Base-by-base conservation (phyloP, 2,113 vertebrate species). In the Protobothrops mucrosquamatus region DNA sequence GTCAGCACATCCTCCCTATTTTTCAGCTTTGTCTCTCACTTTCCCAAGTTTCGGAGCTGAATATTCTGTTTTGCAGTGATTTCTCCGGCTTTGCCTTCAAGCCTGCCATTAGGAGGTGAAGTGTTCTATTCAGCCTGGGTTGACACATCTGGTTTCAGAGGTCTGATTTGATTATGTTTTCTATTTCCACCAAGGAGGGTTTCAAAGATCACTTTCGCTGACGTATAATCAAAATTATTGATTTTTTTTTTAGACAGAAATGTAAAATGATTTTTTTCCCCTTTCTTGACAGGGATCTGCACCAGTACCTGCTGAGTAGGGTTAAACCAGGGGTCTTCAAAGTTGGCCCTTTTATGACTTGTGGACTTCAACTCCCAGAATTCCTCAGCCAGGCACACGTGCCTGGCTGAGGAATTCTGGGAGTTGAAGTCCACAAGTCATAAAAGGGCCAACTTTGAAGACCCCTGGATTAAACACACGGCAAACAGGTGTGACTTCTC, bases 181-280 rank as follows among this genome's bases (percentile, higher is more conserved):
- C 85, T 51, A 26, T 86, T 85, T 91, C 39, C 74, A 48, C 85
- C 11, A 57, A 61, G 54, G 55, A 48, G 5, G 7, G 26, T 87
- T 92, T 59, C 55, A 11, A 92, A 87, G 85, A 92, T 87, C 85
- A 59, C 85, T 87, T 92, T 92, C 43, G 1, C 55, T 92, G 91
- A 92, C 43, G n/a, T 61, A 22, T 85, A 51, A 61, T 92, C 85
- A 92, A 92, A 92, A 87, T 87, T 92, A 92, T 92, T 48, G 85
- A 87, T 51, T 90, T 64, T 43, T 61, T 56, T 57, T 5, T 15
- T 20, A 91, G 54, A 85, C 81, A 12, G 29, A 51, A 86, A n/a
- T 92, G 39, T 59, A 92, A 92, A 92, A 92, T 61, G 55, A 92
- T 91, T 86, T 48, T 48, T 56, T 56, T 46, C 1, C 9, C 9